Evolutionary conservation across 2,888 invertebrate species (phyloP), one percentile per base, ranked within the genome.

Genomic region (Eupithecia subfuscata): DNA sequence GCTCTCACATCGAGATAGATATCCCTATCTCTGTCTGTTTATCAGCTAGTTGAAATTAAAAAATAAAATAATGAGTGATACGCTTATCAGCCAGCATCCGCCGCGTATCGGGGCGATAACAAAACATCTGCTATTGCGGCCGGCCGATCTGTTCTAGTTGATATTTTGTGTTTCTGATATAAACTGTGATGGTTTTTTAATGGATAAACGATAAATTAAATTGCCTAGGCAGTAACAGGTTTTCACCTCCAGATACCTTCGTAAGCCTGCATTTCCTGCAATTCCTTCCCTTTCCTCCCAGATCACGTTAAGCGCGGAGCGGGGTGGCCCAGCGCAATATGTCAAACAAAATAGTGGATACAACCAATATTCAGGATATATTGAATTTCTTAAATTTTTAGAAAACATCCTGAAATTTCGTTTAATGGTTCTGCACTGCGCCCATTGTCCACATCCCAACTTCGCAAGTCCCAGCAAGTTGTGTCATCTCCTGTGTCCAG

Each of bases 21-120:
- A 83, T 84, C 79, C 74, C 82, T 86, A 85, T 87, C 87, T 85
- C 87, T 80, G 75, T 89, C 84, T 83, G 52, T 82, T 84, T 87
- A 89, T 89, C 90, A 84, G 84, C 83, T 86, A 88, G 87, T 86
- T 87, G 81, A 84, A 87, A 91, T 91, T 89, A 90, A 88, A 91
- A 80, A 92, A 92, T 85, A 90, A 88, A 89, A 88, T 91, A 91
- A 90, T 88, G 88, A 90, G 87, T 82, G 79, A 80, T 82, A 81
- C 80, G 80, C 75, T 73, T 91, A 90, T 89, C 89, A 79, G 70
- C 77, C 91, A 91, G 92, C 92, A 91, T 92, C 92, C 92, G 92
- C 88, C 84, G 88, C 85, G 82, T 91, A 92, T 86, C 86, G 80
- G 45, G 37, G 74, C 82, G 91, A 92, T 92, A 92, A 88, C 77